Evolutionary conservation across 2,113 vertebrate species (phyloP), one percentile per base, ranked within the genome.

Genomic region (Opisthocomus hoazin): DNA sequence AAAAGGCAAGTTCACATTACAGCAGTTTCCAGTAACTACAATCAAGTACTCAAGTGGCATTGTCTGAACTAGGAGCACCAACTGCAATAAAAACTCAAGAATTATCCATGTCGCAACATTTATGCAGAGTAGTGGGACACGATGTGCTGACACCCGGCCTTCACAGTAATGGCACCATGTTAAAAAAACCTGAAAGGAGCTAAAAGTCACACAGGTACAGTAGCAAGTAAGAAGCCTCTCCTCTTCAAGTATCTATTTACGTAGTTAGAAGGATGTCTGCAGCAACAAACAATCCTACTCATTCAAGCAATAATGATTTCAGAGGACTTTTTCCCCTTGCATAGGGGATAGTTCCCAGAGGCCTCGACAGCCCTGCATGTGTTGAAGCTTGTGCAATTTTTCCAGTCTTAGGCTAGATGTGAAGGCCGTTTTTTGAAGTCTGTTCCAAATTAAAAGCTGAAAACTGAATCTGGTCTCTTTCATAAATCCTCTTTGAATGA

Each of bases 61-160:
- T 9, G 11, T 60, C 43, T 23, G 26, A 84, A 61, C 18, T 26
- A 70, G 18, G 61, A 37, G 65, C 54, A 82, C 37, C 46, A 74
- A 22, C 3, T 69, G 37, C 41, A 89, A 66, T 2, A 57, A 82
- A 56, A 80, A 27, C 20, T 13, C 32, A 41, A 16, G 21, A 65
- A 39, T 3, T 29, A 15, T 37, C n/a, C 21, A 2, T 34, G n/a
- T 50, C 45, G n/a, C 4, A 10, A 36, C 0, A 5, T 54, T 87
- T 39, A 27, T 41, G 54, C 65, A 91, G 60, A 45, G 21, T 45
- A 85, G 34, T 29, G 64, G n/a, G 50, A 13, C 5, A 27, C 46
- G 20, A 34, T 5, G 22, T 9, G 51, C 63, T 79, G 45, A 69
- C 30, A 65, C 36, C 5, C 0, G 0, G 45, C 46, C 65, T 58